Evolutionary conservation across 1,140 invertebrate species (phyloP).

Genomic region (Lepidurus arcticus): DNA sequence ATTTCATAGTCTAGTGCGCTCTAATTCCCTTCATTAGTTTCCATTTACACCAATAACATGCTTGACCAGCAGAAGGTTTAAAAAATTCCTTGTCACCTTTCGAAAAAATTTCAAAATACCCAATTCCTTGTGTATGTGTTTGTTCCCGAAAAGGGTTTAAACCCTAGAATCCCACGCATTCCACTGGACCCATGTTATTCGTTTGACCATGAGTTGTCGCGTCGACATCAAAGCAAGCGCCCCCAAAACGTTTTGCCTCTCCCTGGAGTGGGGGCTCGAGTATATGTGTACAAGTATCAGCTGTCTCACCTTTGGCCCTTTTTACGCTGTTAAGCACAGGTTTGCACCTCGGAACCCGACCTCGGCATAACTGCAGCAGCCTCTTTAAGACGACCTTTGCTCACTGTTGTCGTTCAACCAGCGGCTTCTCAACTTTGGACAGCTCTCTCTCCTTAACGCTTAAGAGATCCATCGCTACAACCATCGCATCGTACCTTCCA

Average conservation of each 20-base stretch:
- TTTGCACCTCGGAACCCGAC: background rate
- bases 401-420: background rate
- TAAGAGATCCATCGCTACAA: too few species aligned
- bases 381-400: background rate
- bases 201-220: constrained; percentile 15
- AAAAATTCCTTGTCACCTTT: background rate
- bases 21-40: constrained; percentile 16
- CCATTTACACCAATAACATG: background rate
- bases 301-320: constrained; percentile 9
- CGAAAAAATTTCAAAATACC: background rate
- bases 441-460: background rate
- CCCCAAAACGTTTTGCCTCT: background rate
- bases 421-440: constrained; percentile 17
- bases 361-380: constrained; percentile 1
- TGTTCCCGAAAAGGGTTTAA: background rate
- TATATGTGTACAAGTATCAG: background rate
- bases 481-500: too few species aligned
- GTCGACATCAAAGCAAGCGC: constrained; percentile 13
- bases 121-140: background rate
- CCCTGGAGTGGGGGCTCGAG: constrained; percentile 1
- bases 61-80: background rate
- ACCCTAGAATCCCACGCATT: background rate
- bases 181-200: background rate
- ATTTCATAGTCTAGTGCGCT: background rate
- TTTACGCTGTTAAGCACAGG: background rate